Percentiles rank a stretch among this genome's conserved stretches.
Conservation (phyloP, 2,113 vertebrate genomes). For the Callocephalon fimbriatum region DNA sequence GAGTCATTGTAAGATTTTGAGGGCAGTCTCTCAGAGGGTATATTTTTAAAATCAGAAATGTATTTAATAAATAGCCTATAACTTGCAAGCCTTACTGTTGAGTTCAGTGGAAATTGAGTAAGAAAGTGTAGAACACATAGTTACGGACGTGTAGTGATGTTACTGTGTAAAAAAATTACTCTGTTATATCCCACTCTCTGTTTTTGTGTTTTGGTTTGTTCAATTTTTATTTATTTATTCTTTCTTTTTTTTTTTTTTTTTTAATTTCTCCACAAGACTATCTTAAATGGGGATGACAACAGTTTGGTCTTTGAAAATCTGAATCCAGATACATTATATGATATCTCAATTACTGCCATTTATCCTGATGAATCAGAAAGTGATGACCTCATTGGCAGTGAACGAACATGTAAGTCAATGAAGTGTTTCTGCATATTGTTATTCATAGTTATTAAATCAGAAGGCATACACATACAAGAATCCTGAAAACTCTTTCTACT, state of each 20-base stretch:
- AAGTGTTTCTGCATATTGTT: neutral
- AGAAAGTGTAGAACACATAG: neutral
- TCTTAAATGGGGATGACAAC: slow-evolving; percentile 86
- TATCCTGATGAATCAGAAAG: slow-evolving; percentile 98
- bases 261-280: slow-evolving; percentile 75
- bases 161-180: neutral
- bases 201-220: neutral
- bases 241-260: neutral
- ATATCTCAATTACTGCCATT: slow-evolving; percentile 91
- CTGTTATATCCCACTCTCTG: neutral
- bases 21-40: neutral
- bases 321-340: slow-evolving; percentile 88
- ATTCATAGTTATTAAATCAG: neutral
- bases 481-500: slow-evolving; percentile 46
- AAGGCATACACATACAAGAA: neutral
- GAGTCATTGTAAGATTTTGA: neutral
- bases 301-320: slow-evolving; percentile 83
- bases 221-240: neutral
- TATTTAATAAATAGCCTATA: neutral
- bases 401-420: slow-evolving; percentile 87
- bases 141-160: neutral
- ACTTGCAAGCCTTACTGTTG: neutral
- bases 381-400: slow-evolving; percentile 86
- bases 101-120: neutral
- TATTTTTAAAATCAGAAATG: neutral